A percentile compares a stretch with the other conserved stretches of the same genome.
Evolutionary conservation across 2,113 vertebrate genomes (phyloP).

Genomic region (Heptranchias perlo): DNA sequence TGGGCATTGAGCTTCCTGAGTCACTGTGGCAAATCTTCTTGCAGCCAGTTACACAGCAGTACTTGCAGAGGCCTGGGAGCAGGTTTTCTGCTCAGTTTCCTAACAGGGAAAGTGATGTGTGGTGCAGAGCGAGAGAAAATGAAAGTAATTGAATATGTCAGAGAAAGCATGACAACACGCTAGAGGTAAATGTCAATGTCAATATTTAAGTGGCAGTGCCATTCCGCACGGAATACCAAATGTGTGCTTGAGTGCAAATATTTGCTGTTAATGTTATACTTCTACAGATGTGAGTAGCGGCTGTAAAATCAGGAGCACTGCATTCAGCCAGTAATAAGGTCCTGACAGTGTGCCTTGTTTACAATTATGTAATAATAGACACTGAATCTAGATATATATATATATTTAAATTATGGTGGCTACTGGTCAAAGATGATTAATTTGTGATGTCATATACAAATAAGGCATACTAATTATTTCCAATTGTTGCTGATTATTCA

Average conservation of each 20-base stretch:
- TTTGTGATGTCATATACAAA: not conserved
- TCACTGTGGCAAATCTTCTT: not conserved
- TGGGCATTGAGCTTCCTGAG: not conserved
- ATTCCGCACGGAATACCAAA: not conserved
- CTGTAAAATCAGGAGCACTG: not conserved
- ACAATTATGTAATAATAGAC: not conserved
- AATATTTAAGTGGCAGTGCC: not conserved
- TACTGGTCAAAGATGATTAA: not conserved
- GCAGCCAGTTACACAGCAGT: not conserved
- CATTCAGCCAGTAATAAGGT: not conserved
- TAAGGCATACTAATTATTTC: not conserved
- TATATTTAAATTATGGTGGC: not conserved
- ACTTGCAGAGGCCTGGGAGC: not conserved
- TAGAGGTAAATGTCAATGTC: constrained; percentile 11
- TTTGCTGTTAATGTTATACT: not conserved
- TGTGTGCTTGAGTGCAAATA: not conserved
- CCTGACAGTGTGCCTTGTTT: not conserved
- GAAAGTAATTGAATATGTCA: constrained; percentile 10
- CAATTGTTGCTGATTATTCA: not conserved
- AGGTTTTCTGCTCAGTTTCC: not conserved
- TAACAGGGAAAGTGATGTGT: not conserved
- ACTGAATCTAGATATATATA: not conserved
- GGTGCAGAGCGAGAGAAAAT: not conserved
- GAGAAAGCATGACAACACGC: not conserved
- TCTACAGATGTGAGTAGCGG: not conserved